Evolutionary conservation across 2,113 vertebrate genomes (phyloP), one percentile per base, ranked within the genome.

Genomic region (Onychostruthus taczanowskii): DNA sequence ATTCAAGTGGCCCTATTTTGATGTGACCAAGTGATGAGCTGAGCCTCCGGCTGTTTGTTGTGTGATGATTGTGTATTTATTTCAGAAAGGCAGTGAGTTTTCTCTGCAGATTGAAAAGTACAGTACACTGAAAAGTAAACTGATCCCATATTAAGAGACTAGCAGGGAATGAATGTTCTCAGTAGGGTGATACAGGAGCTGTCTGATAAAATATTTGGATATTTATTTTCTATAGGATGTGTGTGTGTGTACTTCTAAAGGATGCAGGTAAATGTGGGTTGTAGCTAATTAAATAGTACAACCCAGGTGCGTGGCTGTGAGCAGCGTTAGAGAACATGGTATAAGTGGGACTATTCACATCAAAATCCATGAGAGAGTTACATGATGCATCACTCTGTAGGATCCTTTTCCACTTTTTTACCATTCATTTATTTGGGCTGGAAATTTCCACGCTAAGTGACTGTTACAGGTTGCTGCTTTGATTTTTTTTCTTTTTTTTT

Each of bases 391-490:
- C 52, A 81, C 0, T 89, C 33, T 74, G 15, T 63, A 77, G 47
- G 47, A 72, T 55, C 9, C 7, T 78, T 81, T 84, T 64, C 28
- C 8, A 56, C 19, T 75, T 81, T 87, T 39, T 84, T 78, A 61
- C 44, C 21, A 59, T 67, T 74, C 35, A 68, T 53, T 68, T 93
- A 55, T 59, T 74, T 93, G 33, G 84, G 33, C 18, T 93, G 77
- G 66, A 84, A 75, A 63, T 91, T 75, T 84, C 47, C 35, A 56
- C 0, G 0, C 35, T 68, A 47, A 84, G 24, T 72, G 66, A 15
- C 35, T 89, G 61, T 74, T 84, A 68, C 41, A 85, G 27, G 37
- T 52, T 88, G n/a, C 13, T 75, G 35, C 52, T 85, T 64, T 47
- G 26, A 30, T 35, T 50, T 50, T 86, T 28, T 27, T 49, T 46